Percentiles rank a stretch among this genome's conserved stretches.
Conservation (phyloP, 2,797 vertebrate species). For the Protosalanx chinensis region DNA sequence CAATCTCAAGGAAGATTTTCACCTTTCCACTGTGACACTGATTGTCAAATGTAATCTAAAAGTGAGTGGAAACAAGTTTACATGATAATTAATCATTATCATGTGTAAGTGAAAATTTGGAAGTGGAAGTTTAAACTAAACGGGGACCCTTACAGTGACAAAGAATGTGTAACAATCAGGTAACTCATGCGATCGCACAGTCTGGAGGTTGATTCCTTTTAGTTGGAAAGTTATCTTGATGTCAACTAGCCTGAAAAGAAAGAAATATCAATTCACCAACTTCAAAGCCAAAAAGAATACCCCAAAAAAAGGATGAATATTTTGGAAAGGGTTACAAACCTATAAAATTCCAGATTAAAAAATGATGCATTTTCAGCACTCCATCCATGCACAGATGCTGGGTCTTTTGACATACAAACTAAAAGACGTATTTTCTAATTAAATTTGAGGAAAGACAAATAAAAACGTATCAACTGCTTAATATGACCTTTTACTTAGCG, state of each 20-base stretch:
- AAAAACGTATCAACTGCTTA: neutral
- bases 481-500: no score
- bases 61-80: conserved; percentile 24
- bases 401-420: conserved; percentile 66
- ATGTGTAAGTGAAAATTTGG: neutral
- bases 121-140: conserved; percentile 1
- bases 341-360: conserved; percentile 73
- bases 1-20: conserved; percentile 86
- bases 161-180: conserved; percentile 91
- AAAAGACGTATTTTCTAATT: neutral
- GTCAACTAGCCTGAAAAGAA: conserved; percentile 78
- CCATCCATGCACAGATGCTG: conserved; percentile 51
- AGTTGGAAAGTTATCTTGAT: conserved; percentile 85
- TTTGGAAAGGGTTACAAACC: conserved; percentile 46
- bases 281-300: no score
- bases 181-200: conserved; percentile 81
- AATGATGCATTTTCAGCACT: conserved; percentile 66
- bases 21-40: conserved; percentile 92
- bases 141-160: conserved; percentile 73
- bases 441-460: neutral
- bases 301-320: no score
- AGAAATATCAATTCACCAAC: neutral
- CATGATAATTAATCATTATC: neutral
- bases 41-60: conserved; percentile 90
- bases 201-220: conserved; percentile 92